Evolutionary conservation across 1,140 invertebrate genomes (phyloP).

Genomic region (Drosophila ogumai): DNA sequence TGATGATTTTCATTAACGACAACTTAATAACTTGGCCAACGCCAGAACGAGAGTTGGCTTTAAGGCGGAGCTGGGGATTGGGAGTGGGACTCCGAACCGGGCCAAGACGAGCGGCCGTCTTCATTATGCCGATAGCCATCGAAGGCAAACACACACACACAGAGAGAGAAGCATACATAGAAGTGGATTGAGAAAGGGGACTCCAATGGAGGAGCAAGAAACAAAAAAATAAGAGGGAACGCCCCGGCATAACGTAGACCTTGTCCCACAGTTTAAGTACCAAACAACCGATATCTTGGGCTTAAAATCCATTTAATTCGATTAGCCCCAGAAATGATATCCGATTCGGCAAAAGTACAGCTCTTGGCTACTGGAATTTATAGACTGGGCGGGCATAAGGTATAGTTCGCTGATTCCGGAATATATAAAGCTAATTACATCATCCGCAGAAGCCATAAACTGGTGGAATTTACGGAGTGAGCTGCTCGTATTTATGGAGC

Average conservation of each 20-base stretch:
- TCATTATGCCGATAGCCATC: constrained; percentile 52
- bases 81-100: constrained; percentile 11
- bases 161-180: not conserved
- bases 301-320: not conserved
- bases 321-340: not conserved
- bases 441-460: not conserved
- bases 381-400: not conserved
- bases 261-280: not conserved
- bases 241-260: constrained; percentile 4
- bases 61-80: constrained; percentile 4
- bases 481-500: not conserved
- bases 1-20: constrained; percentile 81
- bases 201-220: not conserved
- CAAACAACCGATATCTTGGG: not conserved
- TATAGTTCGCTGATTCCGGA: not conserved
- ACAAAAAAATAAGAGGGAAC: not conserved
- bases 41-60: constrained; percentile 55
- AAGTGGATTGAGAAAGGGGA: not conserved
- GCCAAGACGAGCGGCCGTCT: constrained; percentile 29
- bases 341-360: not conserved
- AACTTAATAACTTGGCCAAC: constrained; percentile 75
- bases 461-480: not conserved
- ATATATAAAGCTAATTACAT: constrained; percentile 10
- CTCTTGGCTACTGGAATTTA: constrained; percentile 3
- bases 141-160: constrained; percentile 28